phyloP scores from a whole-genome alignment of 2,113 vertebrate genomes.

The Notothenia rossii region DNA sequence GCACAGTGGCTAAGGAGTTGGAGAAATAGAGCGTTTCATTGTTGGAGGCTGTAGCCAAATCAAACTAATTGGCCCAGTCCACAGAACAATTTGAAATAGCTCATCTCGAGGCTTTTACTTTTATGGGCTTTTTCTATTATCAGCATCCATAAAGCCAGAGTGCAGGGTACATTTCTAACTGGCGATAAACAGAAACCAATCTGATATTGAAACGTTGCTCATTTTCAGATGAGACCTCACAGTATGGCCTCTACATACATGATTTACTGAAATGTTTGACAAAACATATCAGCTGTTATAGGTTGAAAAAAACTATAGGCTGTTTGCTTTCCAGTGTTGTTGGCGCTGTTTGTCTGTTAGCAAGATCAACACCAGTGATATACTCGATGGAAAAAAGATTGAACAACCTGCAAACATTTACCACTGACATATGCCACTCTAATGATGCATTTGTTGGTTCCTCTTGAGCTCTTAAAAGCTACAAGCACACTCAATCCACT shows the following conservation, averaged over 20 bases:
- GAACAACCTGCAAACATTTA: constrained; percentile 52
- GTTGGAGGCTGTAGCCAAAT: constrained; percentile 50
- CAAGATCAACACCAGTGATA: constrained; percentile 15
- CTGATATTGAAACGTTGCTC: constrained; percentile 19
- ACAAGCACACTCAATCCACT: constrained; percentile 49
- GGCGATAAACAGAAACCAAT: constrained; percentile 48
- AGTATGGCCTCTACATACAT: constrained; percentile 22
- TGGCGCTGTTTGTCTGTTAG: constrained; percentile 16
- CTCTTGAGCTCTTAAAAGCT: constrained; percentile 49
- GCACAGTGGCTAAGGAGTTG: constrained; percentile 24
- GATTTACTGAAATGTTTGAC: neutral
- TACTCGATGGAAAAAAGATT: constrained; percentile 19
- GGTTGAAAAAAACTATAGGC: neutral
- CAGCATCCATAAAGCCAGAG: constrained; percentile 32
- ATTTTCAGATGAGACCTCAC: constrained; percentile 11
- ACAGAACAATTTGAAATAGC: constrained; percentile 63
- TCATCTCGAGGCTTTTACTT: constrained; percentile 58
- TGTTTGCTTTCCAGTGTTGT: neutral
- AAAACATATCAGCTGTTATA: constrained; percentile 2
- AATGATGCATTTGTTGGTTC: constrained; percentile 53
- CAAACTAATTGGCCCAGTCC: constrained; percentile 69
- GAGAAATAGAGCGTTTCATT: constrained; percentile 52
- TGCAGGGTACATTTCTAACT: constrained; percentile 54
- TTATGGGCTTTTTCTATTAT: constrained; percentile 62
- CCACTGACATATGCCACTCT: constrained; percentile 46